Percentiles rank a stretch among this genome's conserved stretches.
Conservation (phyloP, 1,140 invertebrate genomes). For the Rhopalosiphum maidis region DNA sequence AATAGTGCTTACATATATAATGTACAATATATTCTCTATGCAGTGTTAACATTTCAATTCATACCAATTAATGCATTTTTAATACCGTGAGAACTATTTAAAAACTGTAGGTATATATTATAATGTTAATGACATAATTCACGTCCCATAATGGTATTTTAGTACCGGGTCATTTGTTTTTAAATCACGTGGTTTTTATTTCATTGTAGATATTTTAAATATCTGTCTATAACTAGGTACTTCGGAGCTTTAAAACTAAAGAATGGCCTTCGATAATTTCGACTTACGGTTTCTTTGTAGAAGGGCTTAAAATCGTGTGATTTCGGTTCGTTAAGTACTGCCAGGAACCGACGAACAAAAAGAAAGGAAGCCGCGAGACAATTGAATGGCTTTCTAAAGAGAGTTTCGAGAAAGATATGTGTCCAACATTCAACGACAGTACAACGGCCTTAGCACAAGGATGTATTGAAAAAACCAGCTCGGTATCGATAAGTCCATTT, state of each 20-base stretch:
- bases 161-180: background rate
- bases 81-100: conserved; percentile 12
- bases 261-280: background rate
- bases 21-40: background rate
- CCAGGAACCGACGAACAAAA: background rate
- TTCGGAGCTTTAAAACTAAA: background rate
- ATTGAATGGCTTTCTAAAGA: conserved; percentile 37
- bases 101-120: background rate
- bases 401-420: conserved; percentile 31
- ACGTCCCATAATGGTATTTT: background rate
- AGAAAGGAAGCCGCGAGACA: conserved; percentile 34
- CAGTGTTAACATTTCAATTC: background rate
- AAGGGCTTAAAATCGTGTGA: conserved; percentile 5
- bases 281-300: background rate
- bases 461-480: conserved; percentile 53
- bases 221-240: background rate
- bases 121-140: conserved; percentile 26
- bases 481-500: conserved; percentile 52
- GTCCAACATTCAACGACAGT: conserved; percentile 23
- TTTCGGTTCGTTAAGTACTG: conserved; percentile 22
- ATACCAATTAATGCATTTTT: conserved; percentile 29
- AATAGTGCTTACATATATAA: background rate
- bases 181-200: background rate
- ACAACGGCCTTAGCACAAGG: conserved; percentile 43
- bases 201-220: background rate